Evolutionary conservation across 2,888 invertebrate genomes (phyloP), one percentile per base, ranked within the genome.

Genomic region (Alcis repandata): DNA sequence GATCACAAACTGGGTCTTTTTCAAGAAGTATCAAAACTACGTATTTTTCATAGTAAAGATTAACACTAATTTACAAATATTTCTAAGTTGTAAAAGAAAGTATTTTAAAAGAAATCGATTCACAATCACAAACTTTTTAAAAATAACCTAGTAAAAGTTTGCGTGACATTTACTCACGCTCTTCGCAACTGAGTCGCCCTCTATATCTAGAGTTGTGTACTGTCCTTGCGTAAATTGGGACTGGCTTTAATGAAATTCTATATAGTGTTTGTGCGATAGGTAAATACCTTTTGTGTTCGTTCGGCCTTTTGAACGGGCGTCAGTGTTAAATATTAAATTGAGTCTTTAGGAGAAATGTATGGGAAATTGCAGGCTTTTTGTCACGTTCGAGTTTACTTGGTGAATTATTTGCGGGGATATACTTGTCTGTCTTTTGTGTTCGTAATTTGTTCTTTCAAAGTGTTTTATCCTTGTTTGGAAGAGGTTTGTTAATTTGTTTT

Each of bases 201-300:
- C 33, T 41, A n/a, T 33, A 41, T 9, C 33, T 9, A 15, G 52
- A 32, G 33, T 33, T 58, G 56, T 61, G 60, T 61, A 66, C 57
- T 22, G 65, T 53, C 60, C 56, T 57, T 57, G 60, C 66, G 74
- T 74, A 73, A 72, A 76, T 73, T 71, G 70, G 66, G 70, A 63
- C 67, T 41, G 65, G 70, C 65, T 75, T 74, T 75, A 75, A 75
- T 75, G 74, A 74, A 72, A 70, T 75, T 75, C 71, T 74, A 69
- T 73, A 70, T 63, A 67, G 63, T 63, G 70, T 66, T 67, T 59
- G 63, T 59, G 58, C 60, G 56, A 60, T 70, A 57, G 61, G 65
- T 68, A 67, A 59, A 59, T 67, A 67, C 62, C 65, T 66, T 66
- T 61, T 65, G 65, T 64, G 51, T 60, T 56, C 52, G 46, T 43